Evolutionary conservation across 2,888 invertebrate genomes (phyloP), one percentile per base, ranked within the genome.

Genomic region (Clanis bilineata): DNA sequence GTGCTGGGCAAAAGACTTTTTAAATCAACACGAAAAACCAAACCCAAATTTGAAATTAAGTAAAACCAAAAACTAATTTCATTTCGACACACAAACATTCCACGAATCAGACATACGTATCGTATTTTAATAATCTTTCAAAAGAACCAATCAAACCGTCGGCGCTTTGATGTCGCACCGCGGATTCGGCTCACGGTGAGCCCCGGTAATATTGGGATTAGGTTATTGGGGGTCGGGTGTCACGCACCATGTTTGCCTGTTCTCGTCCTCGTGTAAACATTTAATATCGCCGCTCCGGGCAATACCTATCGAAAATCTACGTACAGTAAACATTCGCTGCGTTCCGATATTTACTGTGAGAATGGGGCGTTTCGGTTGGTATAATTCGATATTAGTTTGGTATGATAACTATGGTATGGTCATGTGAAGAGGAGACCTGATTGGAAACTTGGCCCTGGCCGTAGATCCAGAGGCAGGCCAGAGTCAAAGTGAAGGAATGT

Each of bases 231-330:
- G 56, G 15, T 38, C 38, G 51, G 57, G 28, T 51, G 51, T 51
- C 51, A 51, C 51, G 51, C 51, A 51, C 51, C 18, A 15, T 51
- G 51, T 51, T 51, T 51, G 32, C 51, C 32, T 51, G 51, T 51
- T 32, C 51, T 9, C 51, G 51, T 51, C 51, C 45, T 28, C 32
- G 76, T 71, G 85, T 79, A 86, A 87, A 88, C 86, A 86, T 87
- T 85, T 85, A 85, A 86, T 88, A 87, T 80, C 77, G 81, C 77
- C 74, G 56, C 59, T 25, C 32, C 45, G 25, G 59, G 59, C 56
- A 45, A 59, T 59, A 32, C 43, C 36, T 59, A 59, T 56, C 45
- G 59, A 58, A 58, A 58, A 58, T 28, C 51, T 25, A 58, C 39
- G 25, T 9, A 4, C 38, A 23, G 36, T 21, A 51, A 51, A 51